Base-by-base conservation (phyloP, 1,140 invertebrate genomes). In the Zaprionus capensis region DNA sequence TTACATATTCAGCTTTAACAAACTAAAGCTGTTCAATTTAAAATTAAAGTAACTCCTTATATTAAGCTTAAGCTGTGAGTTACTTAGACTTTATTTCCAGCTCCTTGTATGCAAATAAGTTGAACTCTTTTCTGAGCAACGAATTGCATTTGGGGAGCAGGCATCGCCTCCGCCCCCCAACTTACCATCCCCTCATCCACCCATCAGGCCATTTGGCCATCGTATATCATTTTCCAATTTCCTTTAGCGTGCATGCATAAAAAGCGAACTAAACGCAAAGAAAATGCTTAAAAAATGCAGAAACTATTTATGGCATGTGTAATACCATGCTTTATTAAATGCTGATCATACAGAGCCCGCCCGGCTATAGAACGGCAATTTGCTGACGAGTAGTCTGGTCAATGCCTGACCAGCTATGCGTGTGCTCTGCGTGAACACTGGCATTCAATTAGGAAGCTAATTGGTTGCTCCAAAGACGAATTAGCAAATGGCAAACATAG, bases 361-460 rank as follows among this genome's bases (percentile, higher is more conserved):
- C 28, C 1, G 28, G 28, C 28, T 31, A 31, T 31, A 31, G 28
- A 31, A 7, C 6, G 6, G 28, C 28, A 31, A 31, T 9, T 31
- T 34, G 56, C 67, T 58, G 71, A 80, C 63, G 80, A 84, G 81
- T 55, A 76, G 87, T 20, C 7, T 55, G 57, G 56, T 26, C 24
- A 26, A 26, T 26, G 24, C 24, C 24, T 26, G 24, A 26, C 61
- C 58, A 74, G 67, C 34, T 78, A 22, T 44, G 69, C 67, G 66
- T 61, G 67, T 11, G 31, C 31, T 31, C 31, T 68, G 26, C 56
- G 74, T 68, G 49, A 49, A 64, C 61, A 71, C 70, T 72, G 79
- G 69, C 72, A 91, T 90, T 90, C 79, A 90, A 90, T 90, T 90
- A 91, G 88, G 76, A 81, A 71, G 72, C 72, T 90, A 90, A 90